Conservation (phyloP, 1,140 invertebrate genomes). For the Zaprionus lachaisei region DNA sequence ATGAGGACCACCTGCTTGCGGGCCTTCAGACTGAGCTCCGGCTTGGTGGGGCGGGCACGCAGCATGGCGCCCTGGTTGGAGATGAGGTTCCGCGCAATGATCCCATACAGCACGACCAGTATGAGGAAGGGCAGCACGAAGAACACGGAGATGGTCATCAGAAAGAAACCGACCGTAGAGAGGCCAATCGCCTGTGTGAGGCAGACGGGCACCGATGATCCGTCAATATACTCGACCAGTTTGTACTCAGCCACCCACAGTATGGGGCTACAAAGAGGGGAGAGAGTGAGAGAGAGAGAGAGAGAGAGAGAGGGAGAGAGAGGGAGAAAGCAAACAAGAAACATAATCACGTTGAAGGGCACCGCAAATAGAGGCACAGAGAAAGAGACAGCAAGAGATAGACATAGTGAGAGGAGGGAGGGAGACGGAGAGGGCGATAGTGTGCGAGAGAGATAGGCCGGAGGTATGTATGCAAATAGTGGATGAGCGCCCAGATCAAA, state of each 20-base stretch:
- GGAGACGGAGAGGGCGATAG: conserved; percentile 21
- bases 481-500: conserved; percentile 25
- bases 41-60: conserved; percentile 85
- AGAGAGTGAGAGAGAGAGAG: conserved; percentile 29
- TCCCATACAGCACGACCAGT: conserved; percentile 91
- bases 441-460: conserved; percentile 6
- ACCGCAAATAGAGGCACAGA: conserved; percentile 1
- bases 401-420: conserved; percentile 33
- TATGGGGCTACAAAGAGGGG: conserved; percentile 88
- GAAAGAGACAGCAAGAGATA: conserved; percentile 21
- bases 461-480: conserved; percentile 16
- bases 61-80: conserved; percentile 89
- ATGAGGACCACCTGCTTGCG: conserved; percentile 93
- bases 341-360: conserved; percentile 48
- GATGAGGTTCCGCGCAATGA: conserved; percentile 93
- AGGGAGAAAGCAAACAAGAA: conserved; percentile 65
- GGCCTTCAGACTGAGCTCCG: conserved; percentile 86
- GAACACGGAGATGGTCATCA: conserved; percentile 91
- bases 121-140: conserved; percentile 93
- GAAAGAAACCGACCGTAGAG: conserved; percentile 91
- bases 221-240: conserved; percentile 89
- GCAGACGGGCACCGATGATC: conserved; percentile 89
- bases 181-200: conserved; percentile 89
- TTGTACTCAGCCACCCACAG: conserved; percentile 90
- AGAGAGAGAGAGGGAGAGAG: conserved; percentile 35